Evolutionary conservation across 2,888 invertebrate genomes (phyloP), one percentile per base, ranked within the genome.

Genomic region (Scaptomyza cyrtandrae): DNA sequence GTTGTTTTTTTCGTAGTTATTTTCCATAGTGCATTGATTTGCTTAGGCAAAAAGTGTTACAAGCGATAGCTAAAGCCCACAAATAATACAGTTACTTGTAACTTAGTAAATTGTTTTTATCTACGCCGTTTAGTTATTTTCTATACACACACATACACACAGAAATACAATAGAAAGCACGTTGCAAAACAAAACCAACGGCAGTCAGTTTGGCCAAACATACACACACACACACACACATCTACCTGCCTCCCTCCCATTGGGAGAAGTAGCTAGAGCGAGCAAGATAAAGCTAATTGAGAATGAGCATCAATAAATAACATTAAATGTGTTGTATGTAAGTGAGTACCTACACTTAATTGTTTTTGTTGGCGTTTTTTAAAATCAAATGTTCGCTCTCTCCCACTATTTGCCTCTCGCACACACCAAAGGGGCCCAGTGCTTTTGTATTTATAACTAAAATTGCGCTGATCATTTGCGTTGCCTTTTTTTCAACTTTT

Each of bases 371-470:
- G 67, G 54, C 46, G 53, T 45, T 13, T 24, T 44, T 80, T 66
- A 46, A 77, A 80, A 74, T 81, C 71, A 64, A 70, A 81, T 57
- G 41, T 61, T 67, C 58, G 53, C 46, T 62, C 50, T 48, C 54
- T 39, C 24, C 7, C 33, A 46, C 35, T 49, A 27, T 41, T 31
- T 57, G 24, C n/a, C 60, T 49, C 64, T 69, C 70, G 46, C 65
- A 37, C 58, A 19, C 57, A 70, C 24, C 37, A 57, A 57, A 41
- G 43, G 62, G 70, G 57, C 64, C 78, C 73, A 86, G 71, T 71
- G 81, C 70, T 72, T 80, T 24, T 50, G 86, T 85, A 77, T 78
- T 75, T 75, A 78, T 83, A 88, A 86, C 88, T 88, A 79, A 70
- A 79, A 84, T 71, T 83, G 67, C 63, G 79, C 63, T 75, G 80